Conservation (phyloP, 2,888 invertebrate species). For the Pachycephus smyrnensis region DNA sequence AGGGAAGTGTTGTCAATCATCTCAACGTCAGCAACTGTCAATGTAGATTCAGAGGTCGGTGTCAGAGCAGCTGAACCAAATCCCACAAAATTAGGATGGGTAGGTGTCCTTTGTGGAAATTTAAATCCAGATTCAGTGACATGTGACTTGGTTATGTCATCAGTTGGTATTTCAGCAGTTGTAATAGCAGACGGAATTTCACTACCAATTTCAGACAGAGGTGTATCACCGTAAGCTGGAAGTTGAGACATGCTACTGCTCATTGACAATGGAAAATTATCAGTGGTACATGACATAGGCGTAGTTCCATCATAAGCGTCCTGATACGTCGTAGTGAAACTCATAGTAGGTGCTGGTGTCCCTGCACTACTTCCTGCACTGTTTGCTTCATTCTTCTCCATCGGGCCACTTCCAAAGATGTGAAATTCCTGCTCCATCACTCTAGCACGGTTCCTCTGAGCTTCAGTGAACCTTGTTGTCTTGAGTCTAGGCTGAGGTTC, state of each 20-base stretch:
- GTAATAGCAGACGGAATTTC: slow-evolving; percentile 23
- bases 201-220: slow-evolving; percentile 43
- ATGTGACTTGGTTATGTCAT: slow-evolving; percentile 5
- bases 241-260: slow-evolving; percentile 46
- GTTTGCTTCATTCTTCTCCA: slow-evolving; percentile 8
- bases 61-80: slow-evolving; percentile 30
- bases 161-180: slow-evolving; percentile 19
- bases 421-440: slow-evolving; percentile 34
- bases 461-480: slow-evolving; percentile 35
- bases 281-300: slow-evolving; percentile 64
- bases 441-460: slow-evolving; percentile 32
- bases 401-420: slow-evolving; percentile 3
- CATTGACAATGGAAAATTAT: slow-evolving; percentile 52
- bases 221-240: slow-evolving; percentile 47
- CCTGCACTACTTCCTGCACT: slow-evolving; percentile 6
- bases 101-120: slow-evolving; percentile 16
- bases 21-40: slow-evolving; percentile 57
- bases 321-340: slow-evolving; percentile 10
- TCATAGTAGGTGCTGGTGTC: slow-evolving; percentile 2
- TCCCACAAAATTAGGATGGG: slow-evolving; percentile 40
- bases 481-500: background rate
- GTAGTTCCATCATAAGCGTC: slow-evolving; percentile 33
- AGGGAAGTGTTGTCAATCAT: slow-evolving; percentile 61
- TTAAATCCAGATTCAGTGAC: slow-evolving; percentile 21
- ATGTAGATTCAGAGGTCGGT: slow-evolving; percentile 30